Conservation (phyloP, 2,888 invertebrate species). For the Theodoxus fluviatilis region DNA sequence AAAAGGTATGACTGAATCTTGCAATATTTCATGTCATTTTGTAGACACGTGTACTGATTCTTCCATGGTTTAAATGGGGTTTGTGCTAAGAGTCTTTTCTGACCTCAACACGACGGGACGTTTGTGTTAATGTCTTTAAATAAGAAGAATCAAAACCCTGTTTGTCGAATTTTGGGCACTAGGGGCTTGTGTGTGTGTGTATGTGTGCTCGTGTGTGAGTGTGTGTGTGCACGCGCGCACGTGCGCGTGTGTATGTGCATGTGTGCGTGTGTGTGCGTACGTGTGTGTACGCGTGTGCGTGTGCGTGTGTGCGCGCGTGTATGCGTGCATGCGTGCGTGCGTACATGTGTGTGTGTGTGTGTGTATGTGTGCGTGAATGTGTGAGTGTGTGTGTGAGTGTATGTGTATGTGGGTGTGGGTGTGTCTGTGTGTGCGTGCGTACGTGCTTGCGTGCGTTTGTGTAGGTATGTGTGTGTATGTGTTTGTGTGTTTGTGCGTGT, state of each 20-base stretch:
- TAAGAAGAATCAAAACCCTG: not conserved
- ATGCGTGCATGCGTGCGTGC: not conserved
- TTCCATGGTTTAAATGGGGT: too few species aligned
- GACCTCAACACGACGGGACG: too few species aligned
- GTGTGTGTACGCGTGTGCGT: slow-evolving; percentile 6
- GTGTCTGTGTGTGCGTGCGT: not conserved
- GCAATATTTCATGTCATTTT: too few species aligned
- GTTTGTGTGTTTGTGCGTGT: not conserved
- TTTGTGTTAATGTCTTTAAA: too few species aligned
- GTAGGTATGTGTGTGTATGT: not conserved
- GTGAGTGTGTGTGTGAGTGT: slow-evolving; percentile 1
- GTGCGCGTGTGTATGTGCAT: not conserved
- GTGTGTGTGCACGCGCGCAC: not conserved
- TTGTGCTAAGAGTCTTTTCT: too few species aligned
- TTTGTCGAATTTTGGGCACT: not conserved
- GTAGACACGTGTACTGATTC: too few species aligned
- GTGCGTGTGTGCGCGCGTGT: not conserved
- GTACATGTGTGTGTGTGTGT: not conserved
- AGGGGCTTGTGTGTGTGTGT: not conserved
- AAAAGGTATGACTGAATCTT: too few species aligned
- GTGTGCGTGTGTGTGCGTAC: not conserved
- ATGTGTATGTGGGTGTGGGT: not conserved
- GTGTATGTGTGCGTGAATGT: not conserved
- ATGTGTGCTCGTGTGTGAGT: not conserved
- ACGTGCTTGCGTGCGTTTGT: slow-evolving; percentile 7